These are phyloP conservation scores for Nicator chloris DNA, from an alignment of 2,113 vertebrate genomes.

Conservation along the genomic window DNA sequence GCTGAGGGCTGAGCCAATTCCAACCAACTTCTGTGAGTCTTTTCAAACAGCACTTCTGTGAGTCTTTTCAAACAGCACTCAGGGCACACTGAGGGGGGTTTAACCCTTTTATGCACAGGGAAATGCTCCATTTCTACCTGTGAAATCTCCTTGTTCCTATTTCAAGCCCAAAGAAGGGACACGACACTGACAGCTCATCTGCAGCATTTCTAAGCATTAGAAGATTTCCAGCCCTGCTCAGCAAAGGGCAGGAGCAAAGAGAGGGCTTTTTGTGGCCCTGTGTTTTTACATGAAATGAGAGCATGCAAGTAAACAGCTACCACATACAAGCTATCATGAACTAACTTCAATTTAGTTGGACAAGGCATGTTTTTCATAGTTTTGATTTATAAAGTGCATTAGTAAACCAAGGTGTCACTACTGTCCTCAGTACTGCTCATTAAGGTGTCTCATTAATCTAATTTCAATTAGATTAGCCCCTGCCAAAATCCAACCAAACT, in stretches of 20 bases:
- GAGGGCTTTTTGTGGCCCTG: background rate
- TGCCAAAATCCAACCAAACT: background rate
- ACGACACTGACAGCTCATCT: fast-evolving
- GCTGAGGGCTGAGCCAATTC: background rate
- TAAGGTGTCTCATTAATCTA: background rate
- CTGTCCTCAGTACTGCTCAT: background rate
- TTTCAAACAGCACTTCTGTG: background rate
- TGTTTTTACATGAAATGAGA: background rate
- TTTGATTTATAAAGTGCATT: background rate
- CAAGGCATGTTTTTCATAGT: background rate
- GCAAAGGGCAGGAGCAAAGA: background rate
- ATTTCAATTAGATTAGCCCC: background rate
- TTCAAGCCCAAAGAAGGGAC: background rate
- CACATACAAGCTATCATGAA: fast-evolving
- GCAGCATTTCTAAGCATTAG: background rate
- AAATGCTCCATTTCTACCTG: background rate
- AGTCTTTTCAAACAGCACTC: background rate
- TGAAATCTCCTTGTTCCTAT: background rate
- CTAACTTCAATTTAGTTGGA: background rate
- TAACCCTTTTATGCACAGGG: background rate
- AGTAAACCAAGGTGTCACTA: background rate
- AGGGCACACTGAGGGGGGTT: background rate
- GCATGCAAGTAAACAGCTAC: background rate
- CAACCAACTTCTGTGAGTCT: background rate
- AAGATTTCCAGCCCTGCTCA: background rate